phyloP scores from a whole-genome alignment of 2,888 invertebrate genomes.

The Microctonus brassicae region DNA sequence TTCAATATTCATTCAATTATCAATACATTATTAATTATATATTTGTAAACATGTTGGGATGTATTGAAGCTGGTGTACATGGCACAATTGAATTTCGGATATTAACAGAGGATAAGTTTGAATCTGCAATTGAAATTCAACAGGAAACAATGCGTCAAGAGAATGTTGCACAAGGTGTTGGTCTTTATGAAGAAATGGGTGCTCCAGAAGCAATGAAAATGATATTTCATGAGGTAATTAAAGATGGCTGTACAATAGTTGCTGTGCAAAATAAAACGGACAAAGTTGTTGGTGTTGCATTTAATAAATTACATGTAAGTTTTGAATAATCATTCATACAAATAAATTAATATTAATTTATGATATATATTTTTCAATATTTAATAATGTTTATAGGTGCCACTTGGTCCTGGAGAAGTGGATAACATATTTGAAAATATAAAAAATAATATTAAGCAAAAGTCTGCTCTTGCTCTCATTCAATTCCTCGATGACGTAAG shows the following conservation, averaged over 20 bases:
- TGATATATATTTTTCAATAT: neutral
- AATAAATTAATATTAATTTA: neutral
- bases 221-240: conserved; percentile 53
- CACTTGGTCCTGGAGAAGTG: conserved; percentile 29
- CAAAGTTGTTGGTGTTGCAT: conserved; percentile 74
- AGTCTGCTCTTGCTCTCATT: conserved; percentile 54
- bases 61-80: conserved; percentile 36
- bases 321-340: neutral
- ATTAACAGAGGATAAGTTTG: conserved; percentile 49
- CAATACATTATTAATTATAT: neutral
- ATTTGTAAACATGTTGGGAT: conserved; percentile 37
- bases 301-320: conserved; percentile 79
- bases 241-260: conserved; percentile 76
- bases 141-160: conserved; percentile 55
- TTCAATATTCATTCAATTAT: neutral
- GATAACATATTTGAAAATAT: conserved; percentile 51
- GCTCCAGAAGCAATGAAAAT: conserved; percentile 55
- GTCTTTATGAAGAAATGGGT: conserved; percentile 55
- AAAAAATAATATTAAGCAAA: conserved; percentile 51
- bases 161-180: conserved; percentile 56
- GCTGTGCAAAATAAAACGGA: conserved; percentile 73
- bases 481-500: conserved; percentile 58
- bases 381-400: conserved; percentile 30
- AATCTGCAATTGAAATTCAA: conserved; percentile 53
- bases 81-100: conserved; percentile 52